phyloP scores from a whole-genome alignment of 2,797 vertebrate genomes.

The Pelobates cultripes region DNA sequence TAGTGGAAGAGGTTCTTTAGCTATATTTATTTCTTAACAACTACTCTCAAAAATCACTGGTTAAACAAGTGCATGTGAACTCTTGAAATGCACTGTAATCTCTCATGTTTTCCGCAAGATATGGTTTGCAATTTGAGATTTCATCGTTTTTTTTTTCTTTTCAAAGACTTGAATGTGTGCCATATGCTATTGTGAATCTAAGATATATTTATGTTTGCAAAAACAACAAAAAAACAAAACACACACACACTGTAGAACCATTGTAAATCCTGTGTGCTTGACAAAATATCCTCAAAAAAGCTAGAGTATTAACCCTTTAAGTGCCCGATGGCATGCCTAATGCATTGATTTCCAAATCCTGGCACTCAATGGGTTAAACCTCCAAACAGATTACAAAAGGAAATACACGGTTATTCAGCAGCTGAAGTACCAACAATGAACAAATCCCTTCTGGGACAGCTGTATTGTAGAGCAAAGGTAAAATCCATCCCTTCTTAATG shows the following conservation, averaged over 20 bases:
- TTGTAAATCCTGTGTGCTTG: conserved; percentile 8
- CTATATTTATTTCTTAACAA: conserved; percentile 42
- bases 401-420: neutral
- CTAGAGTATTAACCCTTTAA: neutral
- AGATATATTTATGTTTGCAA: conserved; percentile 6
- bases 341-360: neutral
- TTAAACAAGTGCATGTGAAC: conserved; percentile 55
- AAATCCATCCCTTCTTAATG: neutral
- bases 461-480: neutral
- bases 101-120: conserved; percentile 57
- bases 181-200: neutral
- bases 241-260: neutral
- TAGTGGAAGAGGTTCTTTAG: no score
- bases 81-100: conserved; percentile 58
- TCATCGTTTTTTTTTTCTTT: conserved; percentile 66
- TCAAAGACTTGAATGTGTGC: conserved; percentile 44
- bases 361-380: neutral
- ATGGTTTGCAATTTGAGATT: conserved; percentile 64
- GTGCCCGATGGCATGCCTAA: no score
- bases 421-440: neutral
- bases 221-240: neutral
- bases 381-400: conserved; percentile 1
- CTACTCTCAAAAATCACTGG: conserved; percentile 52
- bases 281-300: neutral
- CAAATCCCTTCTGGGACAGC: neutral